Conservation (phyloP, 2,888 invertebrate species). For the Helicoverpa assulta region DNA sequence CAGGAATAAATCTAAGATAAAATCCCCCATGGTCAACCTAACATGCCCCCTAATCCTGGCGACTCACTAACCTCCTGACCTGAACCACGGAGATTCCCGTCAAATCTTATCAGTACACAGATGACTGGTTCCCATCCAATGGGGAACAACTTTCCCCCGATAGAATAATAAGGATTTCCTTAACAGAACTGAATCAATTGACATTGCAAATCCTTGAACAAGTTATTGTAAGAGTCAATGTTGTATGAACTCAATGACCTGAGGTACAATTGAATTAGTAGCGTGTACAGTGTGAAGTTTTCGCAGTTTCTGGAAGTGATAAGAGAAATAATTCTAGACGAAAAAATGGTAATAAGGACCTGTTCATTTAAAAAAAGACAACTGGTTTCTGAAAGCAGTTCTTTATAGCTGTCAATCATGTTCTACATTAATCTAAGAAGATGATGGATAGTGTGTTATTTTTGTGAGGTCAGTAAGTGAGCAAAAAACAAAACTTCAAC, state of each 20-base stretch:
- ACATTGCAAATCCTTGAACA: background rate
- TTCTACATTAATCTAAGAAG: too few relatives aligned
- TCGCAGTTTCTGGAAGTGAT: constrained; percentile 6
- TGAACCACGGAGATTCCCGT: constrained; percentile 10
- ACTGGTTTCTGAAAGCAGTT: background rate
- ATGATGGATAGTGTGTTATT: too few relatives aligned
- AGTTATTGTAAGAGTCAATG: background rate
- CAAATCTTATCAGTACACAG: constrained; percentile 38
- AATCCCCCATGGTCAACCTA: background rate
- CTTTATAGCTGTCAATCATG: too few relatives aligned
- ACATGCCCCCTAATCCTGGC: constrained; percentile 9
- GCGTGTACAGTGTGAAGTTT: constrained; percentile 32
- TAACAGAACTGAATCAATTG: constrained; percentile 17
- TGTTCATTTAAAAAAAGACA: background rate
- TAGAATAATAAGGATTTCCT: constrained; percentile 32
- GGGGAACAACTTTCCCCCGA: constrained; percentile 20
- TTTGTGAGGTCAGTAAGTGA: too few relatives aligned
- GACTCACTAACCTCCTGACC: constrained; percentile 27
- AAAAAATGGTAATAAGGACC: constrained; percentile 13
- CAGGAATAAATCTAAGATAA: background rate
- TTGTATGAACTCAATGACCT: constrained; percentile 16
- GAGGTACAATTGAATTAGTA: constrained; percentile 28
- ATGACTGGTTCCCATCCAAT: constrained; percentile 25
- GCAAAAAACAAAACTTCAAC: too few relatives aligned
- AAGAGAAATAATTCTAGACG: background rate